Evolutionary conservation across 2,797 vertebrate species (phyloP).

Genomic region (Sternotherus odoratus): DNA sequence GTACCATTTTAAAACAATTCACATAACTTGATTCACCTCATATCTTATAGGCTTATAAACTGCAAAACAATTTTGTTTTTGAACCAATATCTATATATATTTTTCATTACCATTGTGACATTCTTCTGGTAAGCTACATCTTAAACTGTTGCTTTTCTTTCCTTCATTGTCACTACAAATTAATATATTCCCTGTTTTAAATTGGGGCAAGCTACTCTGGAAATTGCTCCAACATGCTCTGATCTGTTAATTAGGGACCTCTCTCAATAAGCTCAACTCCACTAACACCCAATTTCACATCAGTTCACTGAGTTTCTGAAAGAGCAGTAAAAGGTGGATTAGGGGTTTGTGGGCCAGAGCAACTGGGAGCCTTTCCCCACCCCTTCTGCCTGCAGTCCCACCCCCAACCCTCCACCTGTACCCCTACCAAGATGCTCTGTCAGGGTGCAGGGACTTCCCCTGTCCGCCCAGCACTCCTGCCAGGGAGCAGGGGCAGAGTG

Average conservation of each 20-base stretch:
- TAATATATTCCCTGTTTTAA: constrained; percentile 6
- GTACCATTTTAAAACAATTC: background rate
- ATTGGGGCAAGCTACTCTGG: constrained; percentile 46
- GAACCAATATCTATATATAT: background rate
- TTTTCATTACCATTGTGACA: background rate
- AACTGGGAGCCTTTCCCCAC: too few relatives aligned
- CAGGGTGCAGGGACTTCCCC: too few relatives aligned
- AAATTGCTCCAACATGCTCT: background rate
- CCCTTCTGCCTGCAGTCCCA: too few relatives aligned
- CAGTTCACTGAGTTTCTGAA: constrained; percentile 60
- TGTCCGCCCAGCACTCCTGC: too few relatives aligned
- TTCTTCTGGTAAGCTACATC: background rate
- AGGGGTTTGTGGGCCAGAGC: too few relatives aligned
- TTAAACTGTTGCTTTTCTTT: background rate
- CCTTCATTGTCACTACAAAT: constrained; percentile 40
- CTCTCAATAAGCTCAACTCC: constrained; percentile 26
- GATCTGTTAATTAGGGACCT: background rate
- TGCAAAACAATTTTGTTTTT: background rate
- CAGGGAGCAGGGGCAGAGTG: too few relatives aligned
- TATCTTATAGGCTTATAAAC: background rate
- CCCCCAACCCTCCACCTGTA: fast-evolving
- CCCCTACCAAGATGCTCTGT: too few relatives aligned
- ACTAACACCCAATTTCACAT: constrained; percentile 43
- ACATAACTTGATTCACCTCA: background rate
- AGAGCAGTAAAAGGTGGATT: background rate